Percentiles rank a stretch among this genome's conserved stretches.
Conservation (phyloP, 2,888 invertebrate genomes). For the Notodonta ziczac region DNA sequence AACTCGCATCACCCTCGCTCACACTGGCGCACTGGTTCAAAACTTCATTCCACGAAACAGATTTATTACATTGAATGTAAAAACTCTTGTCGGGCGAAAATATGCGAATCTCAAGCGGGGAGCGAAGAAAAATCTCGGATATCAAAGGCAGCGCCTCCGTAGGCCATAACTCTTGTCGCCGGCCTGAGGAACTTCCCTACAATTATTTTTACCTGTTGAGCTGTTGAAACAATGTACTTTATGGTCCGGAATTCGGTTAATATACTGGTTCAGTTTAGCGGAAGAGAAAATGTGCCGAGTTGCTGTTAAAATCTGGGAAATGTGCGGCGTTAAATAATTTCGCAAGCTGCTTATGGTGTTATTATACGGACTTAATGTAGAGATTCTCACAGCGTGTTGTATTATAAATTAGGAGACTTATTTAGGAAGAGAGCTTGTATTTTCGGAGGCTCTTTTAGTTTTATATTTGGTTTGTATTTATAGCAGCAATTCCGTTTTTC, state of each 20-base stretch:
- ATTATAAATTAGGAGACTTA: background rate
- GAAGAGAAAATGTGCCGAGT: constrained; percentile 50
- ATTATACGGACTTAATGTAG: constrained; percentile 11
- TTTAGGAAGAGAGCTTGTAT: background rate
- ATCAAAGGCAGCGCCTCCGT: constrained; percentile 39
- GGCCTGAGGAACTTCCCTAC: constrained; percentile 41
- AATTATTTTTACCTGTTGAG: constrained; percentile 69
- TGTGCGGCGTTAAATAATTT: constrained; percentile 39
- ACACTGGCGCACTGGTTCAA: constrained; percentile 30
- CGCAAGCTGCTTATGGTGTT: constrained; percentile 31
- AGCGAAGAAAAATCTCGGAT: constrained; percentile 48
- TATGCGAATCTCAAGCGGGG: constrained; percentile 42
- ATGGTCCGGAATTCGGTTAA: constrained; percentile 58
- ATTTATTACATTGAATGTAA: constrained; percentile 56
- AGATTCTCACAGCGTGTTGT: background rate
- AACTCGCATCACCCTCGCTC: constrained; percentile 35
- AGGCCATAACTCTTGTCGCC: constrained; percentile 47
- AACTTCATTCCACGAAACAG: constrained; percentile 50
- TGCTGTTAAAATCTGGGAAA: constrained; percentile 37
- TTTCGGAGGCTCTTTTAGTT: background rate
- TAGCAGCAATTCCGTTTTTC: too few relatives aligned
- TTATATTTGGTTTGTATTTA: background rate
- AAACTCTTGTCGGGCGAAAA: constrained; percentile 51
- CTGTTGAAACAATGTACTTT: constrained; percentile 53
- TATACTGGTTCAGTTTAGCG: constrained; percentile 54